Conservation (phyloP, 2,113 vertebrate species). For the Theristicus caerulescens region DNA sequence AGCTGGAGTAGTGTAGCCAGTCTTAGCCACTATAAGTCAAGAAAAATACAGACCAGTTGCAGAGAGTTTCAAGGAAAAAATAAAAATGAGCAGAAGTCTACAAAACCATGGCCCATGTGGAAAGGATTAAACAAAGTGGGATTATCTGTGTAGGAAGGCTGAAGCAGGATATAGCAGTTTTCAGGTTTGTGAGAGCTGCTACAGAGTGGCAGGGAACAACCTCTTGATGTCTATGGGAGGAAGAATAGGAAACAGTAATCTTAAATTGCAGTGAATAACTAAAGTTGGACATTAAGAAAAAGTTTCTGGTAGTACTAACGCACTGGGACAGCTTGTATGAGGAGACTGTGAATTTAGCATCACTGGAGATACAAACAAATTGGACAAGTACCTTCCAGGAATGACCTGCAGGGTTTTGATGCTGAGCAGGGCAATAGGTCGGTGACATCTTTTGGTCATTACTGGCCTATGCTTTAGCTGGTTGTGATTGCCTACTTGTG, state of each 20-base stretch:
- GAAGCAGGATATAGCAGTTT: background rate
- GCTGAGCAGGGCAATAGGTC: background rate
- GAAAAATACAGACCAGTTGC: background rate
- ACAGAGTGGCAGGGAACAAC: background rate
- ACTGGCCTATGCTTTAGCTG: background rate
- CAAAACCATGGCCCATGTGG: background rate
- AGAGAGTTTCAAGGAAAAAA: background rate
- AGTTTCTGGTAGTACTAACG: background rate
- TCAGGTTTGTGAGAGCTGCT: background rate
- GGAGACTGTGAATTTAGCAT: background rate
- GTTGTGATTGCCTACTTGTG: background rate
- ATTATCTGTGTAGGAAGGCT: background rate
- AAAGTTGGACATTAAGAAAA: background rate
- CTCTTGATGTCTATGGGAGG: background rate
- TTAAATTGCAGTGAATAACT: background rate
- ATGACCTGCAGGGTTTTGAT: fast-evolving
- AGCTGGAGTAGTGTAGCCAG: background rate
- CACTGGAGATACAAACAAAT: background rate
- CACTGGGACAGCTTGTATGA: background rate
- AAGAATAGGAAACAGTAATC: background rate
- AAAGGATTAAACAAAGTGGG: background rate
- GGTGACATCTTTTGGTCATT: background rate
- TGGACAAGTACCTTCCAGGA: background rate
- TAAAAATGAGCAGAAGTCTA: background rate
- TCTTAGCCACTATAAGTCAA: background rate